phyloP scores from a whole-genome alignment of 92 coral and sea anemone species.

The Porites divaricata region DNA sequence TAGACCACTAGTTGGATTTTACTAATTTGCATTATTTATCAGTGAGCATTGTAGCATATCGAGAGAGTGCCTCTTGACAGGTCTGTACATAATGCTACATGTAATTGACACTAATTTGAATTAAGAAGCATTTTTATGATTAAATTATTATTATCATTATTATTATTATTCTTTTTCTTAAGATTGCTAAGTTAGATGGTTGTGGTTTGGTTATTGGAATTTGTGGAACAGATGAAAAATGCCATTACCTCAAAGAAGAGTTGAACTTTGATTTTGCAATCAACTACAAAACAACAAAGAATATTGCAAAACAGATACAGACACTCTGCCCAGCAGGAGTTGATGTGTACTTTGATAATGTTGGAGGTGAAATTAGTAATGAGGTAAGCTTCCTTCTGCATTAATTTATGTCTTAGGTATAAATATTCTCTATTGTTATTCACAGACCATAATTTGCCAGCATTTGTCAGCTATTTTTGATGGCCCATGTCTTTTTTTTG shows the following conservation, averaged over 20 bases:
- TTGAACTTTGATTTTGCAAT: constrained; percentile 87
- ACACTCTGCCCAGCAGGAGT: constrained; percentile 75
- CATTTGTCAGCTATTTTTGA: no score
- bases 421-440: no score
- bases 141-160: background rate
- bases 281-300: constrained; percentile 79
- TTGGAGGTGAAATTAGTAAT: constrained; percentile 88
- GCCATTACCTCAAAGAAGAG: constrained; percentile 71
- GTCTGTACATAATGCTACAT: no score
- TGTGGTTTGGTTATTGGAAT: constrained; percentile 86
- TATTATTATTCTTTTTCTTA: background rate
- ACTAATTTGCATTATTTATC: no score
- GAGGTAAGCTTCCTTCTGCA: constrained; percentile 42
- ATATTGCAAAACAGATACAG: constrained; percentile 53
- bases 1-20: no score
- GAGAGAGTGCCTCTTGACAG: no score
- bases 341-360: constrained; percentile 95
- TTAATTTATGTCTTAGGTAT: no score
- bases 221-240: constrained; percentile 94
- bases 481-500: no score
- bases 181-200: constrained; percentile 90
- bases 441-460: no score
- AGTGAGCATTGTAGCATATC: no score
- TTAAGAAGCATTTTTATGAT: background rate
- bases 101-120: background rate